Base-by-base conservation (phyloP, 2,888 invertebrate genomes). In the Scaptomyza polygonia region DNA sequence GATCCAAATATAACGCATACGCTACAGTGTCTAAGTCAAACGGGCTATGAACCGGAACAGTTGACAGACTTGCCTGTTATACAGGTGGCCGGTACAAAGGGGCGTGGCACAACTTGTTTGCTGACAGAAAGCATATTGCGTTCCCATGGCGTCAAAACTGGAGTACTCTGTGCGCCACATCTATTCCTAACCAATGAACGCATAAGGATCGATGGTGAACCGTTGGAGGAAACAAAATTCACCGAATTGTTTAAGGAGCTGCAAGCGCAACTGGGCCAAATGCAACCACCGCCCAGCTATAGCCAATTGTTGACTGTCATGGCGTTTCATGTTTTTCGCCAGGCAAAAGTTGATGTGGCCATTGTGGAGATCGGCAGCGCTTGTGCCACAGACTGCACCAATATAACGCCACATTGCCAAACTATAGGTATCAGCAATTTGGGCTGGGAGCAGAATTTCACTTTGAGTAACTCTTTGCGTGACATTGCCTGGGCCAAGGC, bases 401-500 rank as follows among this genome's bases (percentile, higher is more conserved):
- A 84, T 5, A 53, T 82, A 3, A 70, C 80, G 4, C 1, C 56
- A 0, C 86, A 84, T 25, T 80, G 84, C 1, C 39, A 59, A 9
- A 84, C 86, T 21, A 84, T 84, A 0, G 84, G 84, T 27, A 86
- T 84, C 9, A 73, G 71, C n/a, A 54, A 68, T 0, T 3, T 84
- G 36, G 88, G 88, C 29, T 86, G 88, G 84, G 84, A 84, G 57
- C 88, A 88, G 45, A 66, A 62, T 36, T 73, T 70, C 25, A 62
- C 47, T 6, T n/a, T 79, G 27, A 58, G 71, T 25, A 83, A 73
- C 25, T 84, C 84, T 5, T 21, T 84, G 67, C 44, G 88, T 0
- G 84, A 84, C 18, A 84, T 84, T 12, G 84, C 84, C 36, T 86
- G 88, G 88, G 61, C 72, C 8, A 84, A 84, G 68, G 88, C 84